Evolutionary conservation across 2,113 vertebrate species (phyloP), one percentile per base, ranked within the genome.

Genomic region (Orthonyx spaldingii): DNA sequence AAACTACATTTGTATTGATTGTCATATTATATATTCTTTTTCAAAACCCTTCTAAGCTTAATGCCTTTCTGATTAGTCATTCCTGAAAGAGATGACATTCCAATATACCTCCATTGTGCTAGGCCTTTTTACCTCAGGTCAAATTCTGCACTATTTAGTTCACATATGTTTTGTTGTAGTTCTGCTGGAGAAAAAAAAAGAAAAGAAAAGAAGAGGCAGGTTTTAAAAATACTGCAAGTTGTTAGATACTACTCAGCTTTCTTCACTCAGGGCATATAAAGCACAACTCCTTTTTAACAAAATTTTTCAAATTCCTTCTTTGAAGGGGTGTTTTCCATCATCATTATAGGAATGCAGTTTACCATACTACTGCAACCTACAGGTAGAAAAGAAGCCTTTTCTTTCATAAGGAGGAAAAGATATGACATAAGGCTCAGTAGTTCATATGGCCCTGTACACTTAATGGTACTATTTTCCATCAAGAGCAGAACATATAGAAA

Each of bases 161-260:
- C 39, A 68, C 7, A 32, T 71, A 16, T 82, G 26, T 15, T 69
- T 80, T 79, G 42, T 52, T 69, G 21, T 50, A 52, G 21, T 39
- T 13, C 33, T 16, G 30, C 12, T 20, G 28, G 9, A 26, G 23
- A 4, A 27, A 12, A 23, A 21, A 5, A 16, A 39, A 24, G 2
- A 22, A 21, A 10, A 10, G 1, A 3, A 30, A 33, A 26, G 17
- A 26, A 59, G 1, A 9, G 4, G 6, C 2, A 57, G 10, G 7
- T 68, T 65, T 71, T 37, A 13, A 52, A 81, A 76, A 53, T 30
- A 5, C 7, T 69, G 8, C 14, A 69, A 32, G 27, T 41, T 57
- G 9, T 59, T 80, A 66, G 23, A 85, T 57, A 27, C 11, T 60
- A 28, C 26, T 75, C 26, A 53, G 12, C 8, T 61, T 78, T 52